Evolutionary conservation across 2,797 vertebrate genomes (phyloP).

Genomic region (Helarctos malayanus): DNA sequence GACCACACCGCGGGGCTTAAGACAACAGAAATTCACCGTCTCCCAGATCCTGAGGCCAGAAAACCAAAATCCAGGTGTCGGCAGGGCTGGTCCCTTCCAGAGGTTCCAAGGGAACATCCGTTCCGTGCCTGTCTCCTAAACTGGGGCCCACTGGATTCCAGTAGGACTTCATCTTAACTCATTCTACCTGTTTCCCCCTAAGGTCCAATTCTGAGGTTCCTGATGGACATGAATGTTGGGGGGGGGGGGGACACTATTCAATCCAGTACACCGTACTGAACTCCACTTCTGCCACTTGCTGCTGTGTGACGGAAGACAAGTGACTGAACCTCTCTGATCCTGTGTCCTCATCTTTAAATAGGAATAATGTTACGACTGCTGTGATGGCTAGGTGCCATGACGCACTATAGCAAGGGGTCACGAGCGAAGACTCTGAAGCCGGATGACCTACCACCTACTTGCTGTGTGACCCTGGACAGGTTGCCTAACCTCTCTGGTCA

Average conservation of each 20-base stretch:
- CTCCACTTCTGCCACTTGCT: neutral
- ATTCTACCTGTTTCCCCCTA: neutral
- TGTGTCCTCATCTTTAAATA: neutral
- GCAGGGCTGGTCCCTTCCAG: neutral
- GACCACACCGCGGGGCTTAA: neutral
- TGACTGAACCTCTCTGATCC: neutral
- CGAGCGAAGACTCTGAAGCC: neutral
- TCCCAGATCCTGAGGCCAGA: neutral
- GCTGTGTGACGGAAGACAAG: neutral
- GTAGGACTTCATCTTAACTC: neutral
- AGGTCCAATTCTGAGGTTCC: neutral
- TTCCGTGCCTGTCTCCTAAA: fast-evolving
- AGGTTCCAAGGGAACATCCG: neutral
- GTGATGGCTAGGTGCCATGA: neutral
- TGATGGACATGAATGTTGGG: neutral
- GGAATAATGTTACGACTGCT: neutral
- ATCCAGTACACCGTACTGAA: neutral
- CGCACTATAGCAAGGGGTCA: neutral
- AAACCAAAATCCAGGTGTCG: neutral
- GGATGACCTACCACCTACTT: neutral
- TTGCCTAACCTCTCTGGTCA: neutral
- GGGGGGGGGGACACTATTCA: neutral
- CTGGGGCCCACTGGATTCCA: neutral
- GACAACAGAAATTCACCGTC: neutral
- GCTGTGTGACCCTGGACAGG: neutral